phyloP scores from a whole-genome alignment of 2,113 vertebrate genomes.

The Empidonax traillii region DNA sequence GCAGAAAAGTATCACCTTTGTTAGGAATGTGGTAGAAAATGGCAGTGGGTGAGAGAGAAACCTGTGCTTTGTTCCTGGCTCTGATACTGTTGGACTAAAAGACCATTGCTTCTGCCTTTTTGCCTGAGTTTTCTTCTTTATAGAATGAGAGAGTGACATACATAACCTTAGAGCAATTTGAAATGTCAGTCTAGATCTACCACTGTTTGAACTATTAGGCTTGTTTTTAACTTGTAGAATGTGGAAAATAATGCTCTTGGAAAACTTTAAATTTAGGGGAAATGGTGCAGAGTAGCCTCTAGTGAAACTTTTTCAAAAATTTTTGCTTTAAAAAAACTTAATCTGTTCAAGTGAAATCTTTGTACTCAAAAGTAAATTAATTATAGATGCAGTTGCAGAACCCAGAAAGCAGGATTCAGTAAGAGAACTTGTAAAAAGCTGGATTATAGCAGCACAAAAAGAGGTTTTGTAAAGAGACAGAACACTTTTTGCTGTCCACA shows the following conservation, averaged over 20 bases:
- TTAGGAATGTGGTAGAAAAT: background rate
- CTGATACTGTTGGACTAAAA: background rate
- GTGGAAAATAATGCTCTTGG: background rate
- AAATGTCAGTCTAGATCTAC: background rate
- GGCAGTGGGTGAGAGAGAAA: background rate
- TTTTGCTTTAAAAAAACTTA: background rate
- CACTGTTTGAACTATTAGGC: background rate
- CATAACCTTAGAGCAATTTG: background rate
- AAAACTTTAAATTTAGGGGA: background rate
- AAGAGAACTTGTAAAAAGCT: background rate
- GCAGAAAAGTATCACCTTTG: background rate
- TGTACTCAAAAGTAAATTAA: background rate
- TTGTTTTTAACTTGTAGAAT: background rate
- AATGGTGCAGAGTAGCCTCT: background rate
- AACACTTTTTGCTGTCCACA: background rate
- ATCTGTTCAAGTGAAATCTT: background rate
- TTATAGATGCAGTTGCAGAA: background rate
- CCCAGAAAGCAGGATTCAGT: background rate
- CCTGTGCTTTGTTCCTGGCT: background rate
- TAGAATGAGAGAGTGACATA: background rate
- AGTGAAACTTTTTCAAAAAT: background rate
- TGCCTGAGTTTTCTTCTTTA: background rate
- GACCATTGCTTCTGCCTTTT: background rate
- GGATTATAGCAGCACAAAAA: background rate
- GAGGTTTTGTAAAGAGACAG: background rate